Evolutionary conservation across 1,140 invertebrate species (phyloP), one percentile per base, ranked within the genome.

Genomic region (Ladona fulva): DNA sequence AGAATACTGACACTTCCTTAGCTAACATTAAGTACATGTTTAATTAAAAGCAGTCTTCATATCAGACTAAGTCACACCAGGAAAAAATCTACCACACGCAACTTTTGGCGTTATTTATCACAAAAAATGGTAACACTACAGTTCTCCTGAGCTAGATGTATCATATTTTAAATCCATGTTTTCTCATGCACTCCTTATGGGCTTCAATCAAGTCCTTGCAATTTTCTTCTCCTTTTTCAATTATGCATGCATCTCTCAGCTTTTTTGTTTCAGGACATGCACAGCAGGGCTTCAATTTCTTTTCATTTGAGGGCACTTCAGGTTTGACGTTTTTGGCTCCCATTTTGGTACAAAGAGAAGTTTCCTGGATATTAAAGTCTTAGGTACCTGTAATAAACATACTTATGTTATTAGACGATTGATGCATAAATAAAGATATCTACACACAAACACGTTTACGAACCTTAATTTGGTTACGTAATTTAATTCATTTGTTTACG

Each of bases 251-350:
- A 92, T 99, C 97, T 82, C 97, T 87, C 25, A 87, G 90, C 87
- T 91, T 91, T 85, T 97, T 98, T 0, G 97, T 99, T 88, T 99
- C 97, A 0, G 97, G 97, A 87, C 97, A 99, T 75, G 97, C 97
- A 88, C 97, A 99, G 83, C 97, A 99, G 22, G 97, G 93, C 85
- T 98, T 99, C 76, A 94, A 86, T 84, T 95, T 95, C 74, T 90
- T 90, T 12, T 66, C 52, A 19, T 12, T 66, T 19, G 52, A 22
- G n/a, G 52, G 16, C 1, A 19, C 52, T 66, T 66, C 16, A 66
- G 52, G 52, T 66, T 16, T 66, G n/a, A 5, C n/a, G 14, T 66
- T 66, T 22, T 66, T 5, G 52, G 52, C 52, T 66, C 52, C 52
- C 52, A 66, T 66, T 6, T 66, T 66, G 14, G 5, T 66, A 19